phyloP scores from a whole-genome alignment of 2,797 vertebrate genomes.

The Pampus argenteus region DNA sequence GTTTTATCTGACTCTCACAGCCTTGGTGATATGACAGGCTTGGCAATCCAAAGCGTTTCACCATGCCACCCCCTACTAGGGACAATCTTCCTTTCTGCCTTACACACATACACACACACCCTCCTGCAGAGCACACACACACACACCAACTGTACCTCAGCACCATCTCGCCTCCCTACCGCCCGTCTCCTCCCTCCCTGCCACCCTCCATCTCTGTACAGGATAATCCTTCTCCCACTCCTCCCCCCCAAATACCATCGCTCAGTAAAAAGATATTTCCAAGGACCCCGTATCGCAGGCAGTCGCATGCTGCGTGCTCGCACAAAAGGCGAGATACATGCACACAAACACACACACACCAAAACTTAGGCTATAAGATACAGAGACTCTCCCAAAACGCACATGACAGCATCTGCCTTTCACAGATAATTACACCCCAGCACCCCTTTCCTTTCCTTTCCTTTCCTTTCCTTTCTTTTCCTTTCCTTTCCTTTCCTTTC shows the following conservation, averaged over 20 bases:
- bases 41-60: constrained; percentile 63
- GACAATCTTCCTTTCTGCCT: constrained; percentile 64
- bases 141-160: constrained; percentile 43
- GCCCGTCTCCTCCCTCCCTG: constrained; percentile 46
- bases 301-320: constrained; percentile 42
- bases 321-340: constrained; percentile 49
- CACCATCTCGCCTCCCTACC: constrained; percentile 27
- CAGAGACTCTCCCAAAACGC: constrained; percentile 49
- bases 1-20: constrained; percentile 79
- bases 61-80: constrained; percentile 71
- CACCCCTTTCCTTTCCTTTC: constrained; percentile 6
- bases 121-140: constrained; percentile 45
- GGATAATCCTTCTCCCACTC: constrained; percentile 71
- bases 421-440: constrained; percentile 74
- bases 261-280: constrained; percentile 66
- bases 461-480: constrained; percentile 7
- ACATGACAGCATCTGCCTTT: constrained; percentile 70
- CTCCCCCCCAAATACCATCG: constrained; percentile 63
- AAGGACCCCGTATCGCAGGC: constrained; percentile 46
- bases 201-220: constrained; percentile 49
- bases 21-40: constrained; percentile 66
- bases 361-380: constrained; percentile 55
- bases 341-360: constrained; percentile 21
- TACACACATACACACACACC: constrained; percentile 48
- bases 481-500: constrained; percentile 21